Conservation (phyloP, 1,140 invertebrate genomes). For the Maconellicoccus hirsutus region DNA sequence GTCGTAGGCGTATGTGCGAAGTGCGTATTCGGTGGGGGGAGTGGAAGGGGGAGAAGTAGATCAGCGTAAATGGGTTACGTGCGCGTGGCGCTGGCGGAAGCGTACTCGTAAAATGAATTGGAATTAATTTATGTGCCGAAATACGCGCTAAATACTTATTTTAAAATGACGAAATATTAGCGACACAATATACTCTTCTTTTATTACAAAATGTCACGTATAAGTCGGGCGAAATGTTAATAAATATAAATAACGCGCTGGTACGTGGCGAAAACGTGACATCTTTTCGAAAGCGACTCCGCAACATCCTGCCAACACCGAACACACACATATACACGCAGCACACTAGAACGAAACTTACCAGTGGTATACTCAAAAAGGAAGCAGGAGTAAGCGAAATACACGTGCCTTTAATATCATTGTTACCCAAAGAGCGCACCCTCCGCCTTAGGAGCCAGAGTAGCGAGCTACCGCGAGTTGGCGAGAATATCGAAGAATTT, state of each 20-base stretch:
- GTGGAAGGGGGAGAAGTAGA: too few relatives aligned
- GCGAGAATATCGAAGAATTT: conserved; percentile 9
- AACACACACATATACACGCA: too few relatives aligned
- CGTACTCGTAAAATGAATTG: neutral
- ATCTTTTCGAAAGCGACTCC: conserved; percentile 2
- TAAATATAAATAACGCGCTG: conserved; percentile 2
- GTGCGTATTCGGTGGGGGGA: too few relatives aligned
- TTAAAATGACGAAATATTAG: conserved; percentile 5
- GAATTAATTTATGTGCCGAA: conserved; percentile 9
- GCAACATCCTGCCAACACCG: neutral
- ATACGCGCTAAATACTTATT: conserved; percentile 9
- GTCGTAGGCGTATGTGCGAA: too few relatives aligned
- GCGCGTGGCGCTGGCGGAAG: neutral
- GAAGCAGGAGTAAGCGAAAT: neutral
- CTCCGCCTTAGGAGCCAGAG: too few relatives aligned
- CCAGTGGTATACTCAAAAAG: neutral
- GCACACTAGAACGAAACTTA: conserved; percentile 2
- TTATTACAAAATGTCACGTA: conserved; percentile 5
- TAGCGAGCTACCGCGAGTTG: too few relatives aligned
- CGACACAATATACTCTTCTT: conserved; percentile 8
- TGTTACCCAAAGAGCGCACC: neutral
- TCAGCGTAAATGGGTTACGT: too few relatives aligned
- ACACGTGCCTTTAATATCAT: conserved; percentile 8
- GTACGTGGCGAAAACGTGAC: neutral
- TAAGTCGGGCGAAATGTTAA: neutral